Conservation (phyloP, 2,888 invertebrate genomes). For the Heteropelma amictum region DNA sequence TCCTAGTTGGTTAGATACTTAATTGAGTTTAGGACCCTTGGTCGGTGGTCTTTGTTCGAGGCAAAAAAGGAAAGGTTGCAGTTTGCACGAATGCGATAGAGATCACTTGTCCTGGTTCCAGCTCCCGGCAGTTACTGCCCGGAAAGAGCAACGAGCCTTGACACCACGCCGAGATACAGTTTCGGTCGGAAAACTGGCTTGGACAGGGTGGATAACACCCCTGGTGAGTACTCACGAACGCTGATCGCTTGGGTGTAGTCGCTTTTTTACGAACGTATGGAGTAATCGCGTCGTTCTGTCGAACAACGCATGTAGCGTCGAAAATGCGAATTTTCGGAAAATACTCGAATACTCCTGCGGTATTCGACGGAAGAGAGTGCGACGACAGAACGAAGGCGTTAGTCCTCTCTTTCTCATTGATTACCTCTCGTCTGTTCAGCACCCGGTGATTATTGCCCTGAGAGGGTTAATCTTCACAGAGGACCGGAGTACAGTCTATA, state of each 20-base stretch:
- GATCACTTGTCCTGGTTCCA: background rate
- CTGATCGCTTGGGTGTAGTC: background rate
- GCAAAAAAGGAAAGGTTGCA: no score
- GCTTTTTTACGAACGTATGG: background rate
- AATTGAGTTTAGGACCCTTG: no score
- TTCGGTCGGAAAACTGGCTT: constrained; percentile 83
- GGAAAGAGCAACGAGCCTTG: constrained; percentile 82
- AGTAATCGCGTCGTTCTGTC: background rate
- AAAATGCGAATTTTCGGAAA: no score
- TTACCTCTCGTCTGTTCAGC: constrained; percentile 69
- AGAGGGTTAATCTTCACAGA: constrained; percentile 80
- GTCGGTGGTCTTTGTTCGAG: no score
- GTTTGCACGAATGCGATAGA: background rate
- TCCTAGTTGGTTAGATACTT: no score
- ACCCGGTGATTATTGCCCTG: constrained; percentile 83
- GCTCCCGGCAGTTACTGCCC: constrained; percentile 66
- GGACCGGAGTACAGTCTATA: constrained; percentile 83
- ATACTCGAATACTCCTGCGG: no score
- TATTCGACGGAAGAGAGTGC: no score
- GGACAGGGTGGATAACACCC: constrained; percentile 82
- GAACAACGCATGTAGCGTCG: no score
- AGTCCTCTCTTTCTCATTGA: no score
- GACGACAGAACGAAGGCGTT: no score
- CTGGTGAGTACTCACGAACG: constrained; percentile 78
- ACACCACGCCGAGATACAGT: constrained; percentile 83